Conservation (phyloP, 2,113 vertebrate species). For the Paramisgurnus dabryanus region DNA sequence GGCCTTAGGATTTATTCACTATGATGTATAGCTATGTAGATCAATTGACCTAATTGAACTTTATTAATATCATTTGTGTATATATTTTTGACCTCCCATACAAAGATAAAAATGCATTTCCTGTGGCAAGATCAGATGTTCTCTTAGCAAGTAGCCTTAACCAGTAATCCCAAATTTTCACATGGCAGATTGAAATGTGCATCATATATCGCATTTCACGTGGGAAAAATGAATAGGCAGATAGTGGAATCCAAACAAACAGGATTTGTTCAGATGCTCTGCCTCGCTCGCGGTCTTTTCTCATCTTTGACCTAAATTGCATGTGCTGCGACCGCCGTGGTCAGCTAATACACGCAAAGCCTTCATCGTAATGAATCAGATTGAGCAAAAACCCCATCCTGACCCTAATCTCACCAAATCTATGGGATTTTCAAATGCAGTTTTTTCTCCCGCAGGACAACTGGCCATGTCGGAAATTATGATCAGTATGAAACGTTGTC, state of each 20-base stretch:
- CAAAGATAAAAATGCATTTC: background rate
- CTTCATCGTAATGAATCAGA: constrained; percentile 76
- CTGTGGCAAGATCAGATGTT: background rate
- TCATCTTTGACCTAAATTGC: constrained; percentile 74
- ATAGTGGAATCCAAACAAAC: constrained; percentile 42
- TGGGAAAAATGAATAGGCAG: constrained; percentile 16
- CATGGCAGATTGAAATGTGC: background rate
- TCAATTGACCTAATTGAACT: background rate
- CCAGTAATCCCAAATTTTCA: background rate
- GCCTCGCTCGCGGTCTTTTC: constrained; percentile 50
- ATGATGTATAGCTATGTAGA: background rate
- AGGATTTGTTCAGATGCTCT: constrained; percentile 54
- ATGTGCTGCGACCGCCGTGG: constrained; percentile 61
- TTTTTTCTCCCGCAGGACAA: constrained; percentile 30
- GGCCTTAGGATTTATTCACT: background rate
- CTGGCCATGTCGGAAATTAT: constrained; percentile 61
- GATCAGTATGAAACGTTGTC: constrained; percentile 58
- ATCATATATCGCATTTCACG: constrained; percentile 21
- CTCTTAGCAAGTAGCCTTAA: background rate
- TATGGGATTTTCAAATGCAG: constrained; percentile 61
- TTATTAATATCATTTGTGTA: background rate
- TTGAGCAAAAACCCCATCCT: constrained; percentile 69
- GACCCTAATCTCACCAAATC: constrained; percentile 74
- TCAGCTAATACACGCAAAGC: constrained; percentile 76
- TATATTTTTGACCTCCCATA: background rate